Percentiles rank a stretch among this genome's conserved stretches.
These are phyloP conservation scores for Thymelicus acteon DNA, from an alignment of 2,888 invertebrate genomes.

Conservation along the genomic window DNA sequence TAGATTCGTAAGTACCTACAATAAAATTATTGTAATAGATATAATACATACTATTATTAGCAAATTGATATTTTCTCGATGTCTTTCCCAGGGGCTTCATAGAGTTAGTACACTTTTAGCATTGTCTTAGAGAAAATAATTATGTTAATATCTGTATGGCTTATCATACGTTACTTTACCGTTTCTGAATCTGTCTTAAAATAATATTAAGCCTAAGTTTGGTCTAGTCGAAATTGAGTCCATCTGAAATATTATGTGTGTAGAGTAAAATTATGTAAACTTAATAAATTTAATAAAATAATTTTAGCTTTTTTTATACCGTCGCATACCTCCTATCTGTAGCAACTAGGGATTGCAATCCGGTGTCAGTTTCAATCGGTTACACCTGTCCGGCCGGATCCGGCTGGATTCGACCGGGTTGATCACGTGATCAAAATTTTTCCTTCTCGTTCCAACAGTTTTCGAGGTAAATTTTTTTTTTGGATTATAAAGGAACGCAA, in stretches of 20 bases:
- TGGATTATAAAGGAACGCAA: too few relatives aligned
- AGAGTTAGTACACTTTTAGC: constrained; percentile 6
- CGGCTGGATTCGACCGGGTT: too few relatives aligned
- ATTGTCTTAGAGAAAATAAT: constrained; percentile 1
- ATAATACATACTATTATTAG: background rate
- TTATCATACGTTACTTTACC: constrained; percentile 3
- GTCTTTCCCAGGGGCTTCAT: constrained; percentile 20
- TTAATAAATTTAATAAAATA: constrained; percentile 39
- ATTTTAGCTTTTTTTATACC: background rate
- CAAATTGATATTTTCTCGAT: constrained; percentile 25
- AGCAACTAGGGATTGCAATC: too few relatives aligned
- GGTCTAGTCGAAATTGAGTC: constrained; percentile 53
- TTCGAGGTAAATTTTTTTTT: too few relatives aligned
- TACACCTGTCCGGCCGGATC: too few relatives aligned
- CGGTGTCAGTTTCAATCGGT: too few relatives aligned
- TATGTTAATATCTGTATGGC: background rate
- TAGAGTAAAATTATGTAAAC: constrained; percentile 44
- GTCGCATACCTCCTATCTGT: too few relatives aligned
- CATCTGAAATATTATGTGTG: constrained; percentile 37
- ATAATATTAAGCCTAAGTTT: constrained; percentile 48
- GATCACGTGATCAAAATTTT: too few relatives aligned
- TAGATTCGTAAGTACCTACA: background rate
- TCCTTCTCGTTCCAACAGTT: too few relatives aligned
- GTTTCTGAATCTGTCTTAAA: constrained; percentile 23
- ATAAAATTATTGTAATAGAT: too few relatives aligned